These are phyloP conservation scores for Lanius ludovicianus DNA, from an alignment of 2,113 vertebrate species.

Conservation along the genomic window DNA sequence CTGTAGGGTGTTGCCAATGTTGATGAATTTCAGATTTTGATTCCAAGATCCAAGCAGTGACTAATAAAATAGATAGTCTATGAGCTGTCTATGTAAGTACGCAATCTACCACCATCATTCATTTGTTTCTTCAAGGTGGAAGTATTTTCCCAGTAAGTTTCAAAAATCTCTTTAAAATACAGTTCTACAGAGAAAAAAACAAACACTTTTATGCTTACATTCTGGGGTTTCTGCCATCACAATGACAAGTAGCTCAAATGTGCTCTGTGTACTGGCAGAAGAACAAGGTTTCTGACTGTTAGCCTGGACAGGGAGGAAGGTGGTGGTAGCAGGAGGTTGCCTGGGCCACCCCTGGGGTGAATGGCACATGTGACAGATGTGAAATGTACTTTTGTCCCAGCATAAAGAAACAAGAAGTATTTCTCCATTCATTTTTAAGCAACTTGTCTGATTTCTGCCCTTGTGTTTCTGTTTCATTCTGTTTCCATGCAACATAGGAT, in stretches of 20 bases:
- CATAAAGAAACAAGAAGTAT: not conserved
- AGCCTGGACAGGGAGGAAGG: not conserved
- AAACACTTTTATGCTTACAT: not conserved
- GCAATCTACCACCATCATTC: not conserved
- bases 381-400: not conserved
- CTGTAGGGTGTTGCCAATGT: not conserved
- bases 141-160: not conserved
- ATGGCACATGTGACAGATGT: not conserved
- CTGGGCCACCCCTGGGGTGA: not conserved
- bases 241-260: constrained; percentile 1
- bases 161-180: not conserved
- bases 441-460: not conserved
- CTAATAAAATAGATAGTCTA: constrained; percentile 36
- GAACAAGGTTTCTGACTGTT: not conserved
- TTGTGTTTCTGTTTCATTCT: not conserved
- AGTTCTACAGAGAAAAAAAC: not conserved
- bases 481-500: constrained; percentile 16
- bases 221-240: not conserved
- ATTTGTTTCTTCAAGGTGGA: not conserved
- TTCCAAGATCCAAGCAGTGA: constrained; percentile 16
- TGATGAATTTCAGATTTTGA: constrained; percentile 21
- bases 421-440: not conserved
- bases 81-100: not conserved
- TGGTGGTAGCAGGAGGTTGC: not conserved
- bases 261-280: not conserved